These are phyloP conservation scores for Anoura caudifer DNA, from an alignment of 2,113 vertebrate species.

Conservation along the genomic window DNA sequence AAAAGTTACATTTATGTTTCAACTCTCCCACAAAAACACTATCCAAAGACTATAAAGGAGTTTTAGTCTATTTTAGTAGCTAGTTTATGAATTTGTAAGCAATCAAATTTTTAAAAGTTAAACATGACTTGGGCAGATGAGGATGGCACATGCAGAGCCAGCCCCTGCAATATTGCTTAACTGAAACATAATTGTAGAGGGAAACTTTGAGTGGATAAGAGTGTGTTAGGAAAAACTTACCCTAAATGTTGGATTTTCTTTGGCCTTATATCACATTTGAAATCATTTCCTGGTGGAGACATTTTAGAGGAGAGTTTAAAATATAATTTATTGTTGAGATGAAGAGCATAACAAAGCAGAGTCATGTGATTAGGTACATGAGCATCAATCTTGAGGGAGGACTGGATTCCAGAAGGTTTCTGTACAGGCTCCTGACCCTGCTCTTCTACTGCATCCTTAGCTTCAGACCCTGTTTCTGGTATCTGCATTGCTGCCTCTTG, in stretches of 20 bases:
- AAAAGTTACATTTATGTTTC: slow-evolving; percentile 6
- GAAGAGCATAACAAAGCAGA: neutral
- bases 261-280: neutral
- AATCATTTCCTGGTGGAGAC: neutral
- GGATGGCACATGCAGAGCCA: neutral
- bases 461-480: neutral
- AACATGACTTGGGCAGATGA: slow-evolving; percentile 13
- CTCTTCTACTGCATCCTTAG: neutral
- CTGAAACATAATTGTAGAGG: neutral
- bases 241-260: neutral
- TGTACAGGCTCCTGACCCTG: neutral
- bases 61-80: slow-evolving; percentile 34
- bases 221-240: neutral
- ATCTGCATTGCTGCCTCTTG: neutral
- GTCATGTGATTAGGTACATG: neutral
- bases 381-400: neutral
- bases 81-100: slow-evolving; percentile 52
- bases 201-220: neutral
- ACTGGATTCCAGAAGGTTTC: neutral
- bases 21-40: neutral
- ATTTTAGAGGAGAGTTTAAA: slow-evolving; percentile 11
- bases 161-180: neutral
- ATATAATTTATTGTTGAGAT: neutral
- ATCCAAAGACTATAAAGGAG: neutral
- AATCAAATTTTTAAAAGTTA: slow-evolving; percentile 27